A percentile compares a stretch with the other conserved stretches of the same genome.
These are phyloP conservation scores for Paramuricea clavata DNA, from an alignment of 92 coral and sea anemone genomes.

Conservation along the genomic window DNA sequence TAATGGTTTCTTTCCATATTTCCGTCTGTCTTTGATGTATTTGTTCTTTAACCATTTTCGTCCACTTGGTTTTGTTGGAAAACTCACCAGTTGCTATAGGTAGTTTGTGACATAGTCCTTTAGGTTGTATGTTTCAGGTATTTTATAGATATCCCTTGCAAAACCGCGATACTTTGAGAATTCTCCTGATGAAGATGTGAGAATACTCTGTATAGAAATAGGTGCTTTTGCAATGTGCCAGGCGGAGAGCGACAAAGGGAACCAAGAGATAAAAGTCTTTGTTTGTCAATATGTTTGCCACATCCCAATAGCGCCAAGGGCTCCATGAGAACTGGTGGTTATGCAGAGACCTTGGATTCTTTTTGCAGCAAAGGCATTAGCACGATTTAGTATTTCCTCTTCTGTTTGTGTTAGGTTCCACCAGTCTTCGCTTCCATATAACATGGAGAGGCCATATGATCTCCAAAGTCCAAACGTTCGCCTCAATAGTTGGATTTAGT, in stretches of 20 bases:
- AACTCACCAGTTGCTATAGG: neutral
- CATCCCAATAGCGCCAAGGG: constrained; percentile 21
- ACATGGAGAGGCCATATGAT: constrained; percentile 11
- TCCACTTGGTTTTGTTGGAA: constrained; percentile 22
- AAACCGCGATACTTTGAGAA: neutral
- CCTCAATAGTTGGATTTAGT: constrained; percentile 18
- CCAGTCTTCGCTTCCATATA: constrained; percentile 25
- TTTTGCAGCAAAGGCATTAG: constrained; percentile 13
- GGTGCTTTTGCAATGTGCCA: neutral
- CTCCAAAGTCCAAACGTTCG: constrained; percentile 22
- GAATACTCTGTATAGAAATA: constrained; percentile 4
- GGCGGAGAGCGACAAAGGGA: constrained; percentile 4
- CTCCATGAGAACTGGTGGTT: neutral
- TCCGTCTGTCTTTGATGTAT: neutral
- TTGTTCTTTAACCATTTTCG: neutral
- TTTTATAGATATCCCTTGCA: neutral
- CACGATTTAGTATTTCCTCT: neutral
- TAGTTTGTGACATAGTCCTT: neutral
- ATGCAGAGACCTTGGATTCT: constrained; percentile 2
- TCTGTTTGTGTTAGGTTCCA: constrained; percentile 10
- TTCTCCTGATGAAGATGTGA: neutral
- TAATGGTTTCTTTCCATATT: neutral
- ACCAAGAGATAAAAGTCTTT: constrained; percentile 5
- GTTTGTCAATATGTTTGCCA: constrained; percentile 23
- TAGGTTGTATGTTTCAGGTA: neutral